A percentile compares a stretch with the other conserved stretches of the same genome.
Evolutionary conservation across 2,113 vertebrate genomes (phyloP).

Genomic region (Lepisosteus osseus): DNA sequence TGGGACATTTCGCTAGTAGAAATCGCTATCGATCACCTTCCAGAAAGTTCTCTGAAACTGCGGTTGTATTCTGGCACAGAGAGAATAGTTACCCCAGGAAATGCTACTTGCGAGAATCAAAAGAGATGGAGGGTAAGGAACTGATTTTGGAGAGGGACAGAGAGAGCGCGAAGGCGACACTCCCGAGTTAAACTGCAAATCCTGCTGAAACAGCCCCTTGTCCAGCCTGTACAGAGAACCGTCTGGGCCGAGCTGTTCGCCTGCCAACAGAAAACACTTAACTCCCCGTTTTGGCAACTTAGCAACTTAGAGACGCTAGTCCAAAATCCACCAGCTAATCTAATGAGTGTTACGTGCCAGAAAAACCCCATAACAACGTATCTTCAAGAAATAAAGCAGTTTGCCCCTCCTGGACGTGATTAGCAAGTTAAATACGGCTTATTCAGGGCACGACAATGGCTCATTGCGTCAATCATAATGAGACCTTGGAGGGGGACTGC

Average conservation of each 20-base stretch:
- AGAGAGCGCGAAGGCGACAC: too few species aligned
- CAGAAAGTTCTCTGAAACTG: too few species aligned
- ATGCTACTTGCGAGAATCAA: too few species aligned
- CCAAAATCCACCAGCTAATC: conserved; percentile 35
- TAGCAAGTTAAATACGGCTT: conserved; percentile 54
- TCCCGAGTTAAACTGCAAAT: too few species aligned
- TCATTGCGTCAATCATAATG: conserved; percentile 58
- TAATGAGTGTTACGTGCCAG: conserved; percentile 30
- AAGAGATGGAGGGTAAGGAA: too few species aligned
- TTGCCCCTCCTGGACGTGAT: conserved; percentile 56
- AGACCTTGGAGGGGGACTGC: conserved; percentile 50
- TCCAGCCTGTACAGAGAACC: too few species aligned
- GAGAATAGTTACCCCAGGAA: too few species aligned
- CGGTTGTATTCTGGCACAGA: too few species aligned
- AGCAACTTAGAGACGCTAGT: conserved; percentile 24
- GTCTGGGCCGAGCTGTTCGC: neutral
- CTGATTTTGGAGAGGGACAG: too few species aligned
- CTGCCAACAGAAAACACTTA: neutral
- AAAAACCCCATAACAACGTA: conserved; percentile 30
- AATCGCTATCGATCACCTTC: too few species aligned
- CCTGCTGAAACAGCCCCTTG: too few species aligned
- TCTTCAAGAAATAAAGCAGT: conserved; percentile 60
- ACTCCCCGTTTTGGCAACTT: conserved; percentile 11
- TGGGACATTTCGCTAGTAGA: too few species aligned
- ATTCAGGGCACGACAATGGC: conserved; percentile 66